These are phyloP conservation scores for Cariama cristata DNA, from an alignment of 2,113 vertebrate genomes.

Conservation along the genomic window DNA sequence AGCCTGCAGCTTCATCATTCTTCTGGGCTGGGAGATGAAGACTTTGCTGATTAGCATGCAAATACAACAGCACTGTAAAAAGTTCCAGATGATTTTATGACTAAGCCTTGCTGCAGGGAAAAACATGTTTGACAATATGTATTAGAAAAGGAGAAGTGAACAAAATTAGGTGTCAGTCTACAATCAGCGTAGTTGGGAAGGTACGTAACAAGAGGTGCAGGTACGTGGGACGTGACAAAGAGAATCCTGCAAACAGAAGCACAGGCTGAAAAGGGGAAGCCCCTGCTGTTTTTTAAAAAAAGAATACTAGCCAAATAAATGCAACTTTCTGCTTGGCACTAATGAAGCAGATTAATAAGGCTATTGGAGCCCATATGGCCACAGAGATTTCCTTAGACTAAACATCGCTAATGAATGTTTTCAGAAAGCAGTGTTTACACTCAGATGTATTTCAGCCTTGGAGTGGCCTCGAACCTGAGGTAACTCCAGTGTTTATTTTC, in stretches of 20 bases:
- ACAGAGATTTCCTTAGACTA: slow-evolving; percentile 3
- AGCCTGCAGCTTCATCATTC: neutral
- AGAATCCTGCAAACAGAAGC: neutral
- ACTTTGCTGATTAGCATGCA: slow-evolving; percentile 28
- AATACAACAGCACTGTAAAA: slow-evolving; percentile 21
- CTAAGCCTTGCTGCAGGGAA: slow-evolving; percentile 19
- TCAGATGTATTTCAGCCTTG: neutral
- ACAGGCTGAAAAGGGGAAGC: neutral
- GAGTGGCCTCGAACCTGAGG: neutral
- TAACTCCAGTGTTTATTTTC: neutral
- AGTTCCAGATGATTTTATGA: slow-evolving; percentile 23
- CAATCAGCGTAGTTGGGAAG: neutral
- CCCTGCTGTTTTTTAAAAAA: neutral
- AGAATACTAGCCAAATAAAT: neutral
- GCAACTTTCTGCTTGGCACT: slow-evolving; percentile 27
- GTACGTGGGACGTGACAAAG: neutral
- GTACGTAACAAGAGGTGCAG: neutral
- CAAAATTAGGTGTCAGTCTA: slow-evolving; percentile 7
- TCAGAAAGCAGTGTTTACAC: neutral
- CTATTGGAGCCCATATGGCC: slow-evolving; percentile 8
- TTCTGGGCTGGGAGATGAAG: neutral
- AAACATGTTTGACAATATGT: slow-evolving; percentile 6
- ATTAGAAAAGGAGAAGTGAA: slow-evolving; percentile 36
- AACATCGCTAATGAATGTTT: slow-evolving; percentile 11
- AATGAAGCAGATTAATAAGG: slow-evolving; percentile 37